Percentiles rank a stretch among this genome's conserved stretches.
Conservation (phyloP, 1,140 invertebrate species). For the Penaeus japonicus region DNA sequence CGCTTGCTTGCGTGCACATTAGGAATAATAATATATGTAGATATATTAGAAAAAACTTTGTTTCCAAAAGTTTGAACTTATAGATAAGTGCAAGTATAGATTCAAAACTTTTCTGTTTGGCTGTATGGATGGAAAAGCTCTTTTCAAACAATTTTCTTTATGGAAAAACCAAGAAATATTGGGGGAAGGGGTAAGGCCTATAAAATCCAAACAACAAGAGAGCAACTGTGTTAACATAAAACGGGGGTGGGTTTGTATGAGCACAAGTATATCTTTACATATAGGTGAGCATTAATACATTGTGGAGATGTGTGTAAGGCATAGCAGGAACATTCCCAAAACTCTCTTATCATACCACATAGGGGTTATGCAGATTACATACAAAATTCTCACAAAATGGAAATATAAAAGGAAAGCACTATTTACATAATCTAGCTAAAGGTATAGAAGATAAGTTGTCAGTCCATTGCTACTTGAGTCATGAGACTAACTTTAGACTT, state of each 20-base stretch:
- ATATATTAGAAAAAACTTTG: too few relatives aligned
- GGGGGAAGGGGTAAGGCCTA: too few relatives aligned
- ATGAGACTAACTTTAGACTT: too few relatives aligned
- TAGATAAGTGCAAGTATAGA: too few relatives aligned
- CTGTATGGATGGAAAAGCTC: too few relatives aligned
- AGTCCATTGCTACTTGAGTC: conserved; percentile 14
- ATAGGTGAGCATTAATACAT: conserved; percentile 1
- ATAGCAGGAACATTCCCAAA: conserved; percentile 48
- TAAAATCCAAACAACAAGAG: too few relatives aligned
- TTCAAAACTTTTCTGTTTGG: too few relatives aligned
- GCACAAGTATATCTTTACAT: not conserved
- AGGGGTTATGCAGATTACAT: conserved; percentile 35
- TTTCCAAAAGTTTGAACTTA: too few relatives aligned
- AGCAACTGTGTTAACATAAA: not conserved
- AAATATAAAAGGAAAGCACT: conserved; percentile 30
- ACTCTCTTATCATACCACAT: conserved; percentile 32
- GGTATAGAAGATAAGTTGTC: conserved; percentile 19
- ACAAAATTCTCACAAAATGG: conserved; percentile 44
- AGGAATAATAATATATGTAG: too few relatives aligned
- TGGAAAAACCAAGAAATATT: too few relatives aligned
- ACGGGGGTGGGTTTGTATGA: not conserved
- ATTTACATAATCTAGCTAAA: conserved; percentile 32
- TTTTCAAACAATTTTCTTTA: too few relatives aligned
- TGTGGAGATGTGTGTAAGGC: conserved; percentile 35
- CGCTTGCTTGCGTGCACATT: too few relatives aligned